Base-by-base conservation (phyloP, 2,888 invertebrate genomes). In the Helleia helle region DNA sequence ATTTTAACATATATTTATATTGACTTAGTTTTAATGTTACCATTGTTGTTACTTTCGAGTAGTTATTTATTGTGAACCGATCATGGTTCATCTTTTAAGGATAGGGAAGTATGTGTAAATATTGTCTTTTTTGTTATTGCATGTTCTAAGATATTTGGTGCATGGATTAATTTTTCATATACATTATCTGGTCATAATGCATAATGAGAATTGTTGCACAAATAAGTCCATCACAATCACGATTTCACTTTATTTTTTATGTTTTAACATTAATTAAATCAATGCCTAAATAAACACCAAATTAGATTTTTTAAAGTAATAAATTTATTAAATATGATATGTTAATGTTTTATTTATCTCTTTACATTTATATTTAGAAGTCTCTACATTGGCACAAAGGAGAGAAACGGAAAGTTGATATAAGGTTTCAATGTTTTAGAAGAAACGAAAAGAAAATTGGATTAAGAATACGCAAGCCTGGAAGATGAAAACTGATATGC, bases 1-100 rank as follows among this genome's bases (percentile, higher is more conserved):
- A 50, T 94, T 90, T 86, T 93, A 89, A 74, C 11, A 22, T 55
- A 48, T 51, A 68, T 66, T 64, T 70, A 65, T 67, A 66, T 71
- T 56, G 46, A 39, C 59, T 62, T 73, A 70, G 64, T 68, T 68
- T 56, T 70, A 72, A 71, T 68, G 79, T 81, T 83, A 81, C 79
- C 73, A 62, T 75, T 75, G 60, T 71, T 83, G 71, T 81, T 80
- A 68, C 60, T 72, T 72, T 71, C 64, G 65, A 55, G 66, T 68
- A 67, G 58, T 81, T 80, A 80, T 79, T 71, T 74, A 75, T 71
- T 70, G 61, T 64, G 46, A 38, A 47, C 45, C 70, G 61, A 46
- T 62, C 54, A 65, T 66, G 65, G 71, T 69, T 72, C 58, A 68
- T 50, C 63, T 67, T 50, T 55, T 61, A 52, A 59, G 62, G 62